phyloP scores from a whole-genome alignment of 2,888 invertebrate species.

The Leptopilina myrica region DNA sequence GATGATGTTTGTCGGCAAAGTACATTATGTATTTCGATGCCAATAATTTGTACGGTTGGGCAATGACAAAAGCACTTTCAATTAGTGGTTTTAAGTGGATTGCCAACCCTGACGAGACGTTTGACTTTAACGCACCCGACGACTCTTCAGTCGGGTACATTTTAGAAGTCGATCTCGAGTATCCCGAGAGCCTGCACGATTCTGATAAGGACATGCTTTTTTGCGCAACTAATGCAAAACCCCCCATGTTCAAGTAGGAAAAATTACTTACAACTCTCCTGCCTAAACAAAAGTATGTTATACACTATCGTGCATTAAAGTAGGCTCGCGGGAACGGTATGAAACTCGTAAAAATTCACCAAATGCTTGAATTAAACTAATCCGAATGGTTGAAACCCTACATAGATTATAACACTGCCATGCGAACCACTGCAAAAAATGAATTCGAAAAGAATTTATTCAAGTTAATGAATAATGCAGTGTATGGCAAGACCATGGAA shows the following conservation, averaged over 20 bases:
- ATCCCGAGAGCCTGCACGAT: constrained; percentile 39
- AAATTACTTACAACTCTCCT: constrained; percentile 58
- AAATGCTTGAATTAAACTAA: constrained; percentile 63
- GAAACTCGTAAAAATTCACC: constrained; percentile 62
- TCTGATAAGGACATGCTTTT: constrained; percentile 47
- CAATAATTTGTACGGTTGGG: constrained; percentile 3
- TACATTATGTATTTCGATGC: too few species aligned
- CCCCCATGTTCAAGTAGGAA: constrained; percentile 46
- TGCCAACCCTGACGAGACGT: background rate
- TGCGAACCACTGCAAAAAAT: background rate
- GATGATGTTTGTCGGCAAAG: constrained; percentile 24
- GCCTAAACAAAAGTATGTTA: constrained; percentile 57
- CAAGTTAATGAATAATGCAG: constrained; percentile 56
- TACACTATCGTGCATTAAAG: constrained; percentile 63
- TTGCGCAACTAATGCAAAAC: constrained; percentile 59
- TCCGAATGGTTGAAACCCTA: constrained; percentile 63
- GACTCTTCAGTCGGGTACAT: constrained; percentile 20
- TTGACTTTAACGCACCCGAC: background rate
- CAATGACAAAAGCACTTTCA: constrained; percentile 26
- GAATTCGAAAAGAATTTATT: constrained; percentile 24
- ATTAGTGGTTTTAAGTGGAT: constrained; percentile 34
- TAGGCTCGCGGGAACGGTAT: constrained; percentile 64
- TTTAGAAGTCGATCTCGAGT: constrained; percentile 36
- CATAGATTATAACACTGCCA: constrained; percentile 55
- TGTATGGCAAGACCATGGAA: constrained; percentile 46